phyloP scores from a whole-genome alignment of 2,113 vertebrate species.

The Sturnus vulgaris region DNA sequence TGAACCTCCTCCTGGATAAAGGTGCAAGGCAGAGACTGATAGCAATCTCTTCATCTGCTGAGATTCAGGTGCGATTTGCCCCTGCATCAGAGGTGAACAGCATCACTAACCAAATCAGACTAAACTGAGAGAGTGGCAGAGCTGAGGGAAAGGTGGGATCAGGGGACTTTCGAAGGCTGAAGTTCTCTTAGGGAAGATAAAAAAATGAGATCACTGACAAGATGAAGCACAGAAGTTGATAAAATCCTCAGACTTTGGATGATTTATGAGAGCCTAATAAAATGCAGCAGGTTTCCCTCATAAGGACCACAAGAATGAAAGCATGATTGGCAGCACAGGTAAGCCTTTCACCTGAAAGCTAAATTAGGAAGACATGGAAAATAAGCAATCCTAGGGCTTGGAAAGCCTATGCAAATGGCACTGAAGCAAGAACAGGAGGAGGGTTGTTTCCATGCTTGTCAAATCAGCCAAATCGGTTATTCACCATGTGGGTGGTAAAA shows the following conservation, averaged over 20 bases:
- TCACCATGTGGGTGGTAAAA: rapidly evolving
- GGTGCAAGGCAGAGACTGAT: not conserved
- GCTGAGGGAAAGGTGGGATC: not conserved
- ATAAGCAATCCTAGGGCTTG: not conserved
- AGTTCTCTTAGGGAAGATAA: not conserved
- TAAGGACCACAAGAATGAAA: not conserved
- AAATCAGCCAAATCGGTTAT: not conserved
- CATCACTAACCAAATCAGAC: not conserved
- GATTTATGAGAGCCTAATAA: not conserved
- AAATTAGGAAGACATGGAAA: not conserved
- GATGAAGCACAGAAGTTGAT: not conserved
- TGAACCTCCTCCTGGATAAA: not conserved
- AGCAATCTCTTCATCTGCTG: not conserved
- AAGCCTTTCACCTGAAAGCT: not conserved
- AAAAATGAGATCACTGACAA: not conserved
- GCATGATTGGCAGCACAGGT: not conserved
- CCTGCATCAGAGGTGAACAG: not conserved
- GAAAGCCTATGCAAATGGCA: not conserved
- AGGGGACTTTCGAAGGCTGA: not conserved
- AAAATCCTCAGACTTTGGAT: not conserved
- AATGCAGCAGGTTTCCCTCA: not conserved
- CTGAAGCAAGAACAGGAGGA: not conserved
- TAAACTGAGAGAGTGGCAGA: not conserved
- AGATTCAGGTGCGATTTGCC: not conserved
- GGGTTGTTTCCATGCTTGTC: not conserved